phyloP scores from a whole-genome alignment of 2,797 vertebrate genomes.

The Triplophysa yarkandensis region DNA sequence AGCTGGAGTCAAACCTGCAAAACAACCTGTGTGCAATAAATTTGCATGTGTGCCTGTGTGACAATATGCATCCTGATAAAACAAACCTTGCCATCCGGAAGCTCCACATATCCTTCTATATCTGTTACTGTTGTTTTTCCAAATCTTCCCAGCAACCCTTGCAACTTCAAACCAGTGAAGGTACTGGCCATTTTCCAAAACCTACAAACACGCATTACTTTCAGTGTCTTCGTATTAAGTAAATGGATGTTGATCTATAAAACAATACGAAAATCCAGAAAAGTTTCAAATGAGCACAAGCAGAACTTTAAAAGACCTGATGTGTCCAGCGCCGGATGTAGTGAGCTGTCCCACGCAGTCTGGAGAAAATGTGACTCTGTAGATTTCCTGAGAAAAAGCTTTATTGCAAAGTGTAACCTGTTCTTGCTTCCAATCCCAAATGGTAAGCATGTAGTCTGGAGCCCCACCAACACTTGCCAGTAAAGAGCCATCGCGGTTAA shows the following conservation, averaged over 20 bases:
- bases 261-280: background rate
- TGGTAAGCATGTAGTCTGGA: conserved; percentile 87
- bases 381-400: conserved; percentile 89
- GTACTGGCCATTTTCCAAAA: conserved; percentile 93
- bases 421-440: conserved; percentile 94
- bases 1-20: background rate
- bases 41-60: background rate
- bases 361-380: conserved; percentile 86
- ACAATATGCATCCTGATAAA: background rate
- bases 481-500: conserved; percentile 80
- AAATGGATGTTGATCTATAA: too few relatives aligned
- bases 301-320: conserved; percentile 79
- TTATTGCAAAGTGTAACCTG: conserved; percentile 83
- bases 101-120: conserved; percentile 84
- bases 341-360: conserved; percentile 85
- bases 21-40: background rate
- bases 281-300: background rate
- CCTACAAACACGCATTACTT: conserved; percentile 63
- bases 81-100: conserved; percentile 90
- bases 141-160: conserved; percentile 88
- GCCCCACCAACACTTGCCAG: conserved; percentile 84
- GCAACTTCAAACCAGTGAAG: conserved; percentile 89
- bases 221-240: too few relatives aligned
- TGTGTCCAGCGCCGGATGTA: conserved; percentile 86
- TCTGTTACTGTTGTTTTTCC: conserved; percentile 85